Evolutionary conservation across 2,888 invertebrate genomes (phyloP).

Genomic region (Oscheius myriophilus): DNA sequence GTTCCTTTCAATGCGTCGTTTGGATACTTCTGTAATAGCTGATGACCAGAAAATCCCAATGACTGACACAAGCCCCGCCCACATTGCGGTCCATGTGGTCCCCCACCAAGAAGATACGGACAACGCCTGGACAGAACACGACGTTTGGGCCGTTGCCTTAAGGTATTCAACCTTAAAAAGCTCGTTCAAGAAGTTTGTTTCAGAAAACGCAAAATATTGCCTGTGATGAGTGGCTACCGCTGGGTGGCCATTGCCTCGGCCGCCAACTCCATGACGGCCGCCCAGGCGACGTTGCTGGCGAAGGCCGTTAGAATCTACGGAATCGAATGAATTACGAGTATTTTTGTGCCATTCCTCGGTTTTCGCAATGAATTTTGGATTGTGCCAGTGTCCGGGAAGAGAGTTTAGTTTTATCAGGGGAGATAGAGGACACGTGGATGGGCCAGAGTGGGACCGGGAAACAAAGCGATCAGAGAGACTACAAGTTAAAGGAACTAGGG

Average conservation of each 20-base stretch:
- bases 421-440: too few relatives aligned
- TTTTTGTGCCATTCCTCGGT: neutral
- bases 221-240: slow-evolving; percentile 11
- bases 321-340: slow-evolving; percentile 25
- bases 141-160: slow-evolving; percentile 57
- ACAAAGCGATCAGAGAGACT: too few relatives aligned
- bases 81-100: slow-evolving; percentile 38
- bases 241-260: slow-evolving; percentile 21
- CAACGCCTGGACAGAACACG: slow-evolving; percentile 68
- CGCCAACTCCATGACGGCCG: neutral
- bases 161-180: slow-evolving; percentile 29
- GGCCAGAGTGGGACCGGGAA: too few relatives aligned
- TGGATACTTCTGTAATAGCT: slow-evolving; percentile 43
- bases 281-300: slow-evolving; percentile 6
- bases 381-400: too few relatives aligned
- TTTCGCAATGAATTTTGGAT: too few relatives aligned
- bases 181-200: neutral
- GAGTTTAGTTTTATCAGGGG: too few relatives aligned
- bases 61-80: slow-evolving; percentile 42
- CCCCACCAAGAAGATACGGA: slow-evolving; percentile 63
- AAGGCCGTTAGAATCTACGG: slow-evolving; percentile 23
- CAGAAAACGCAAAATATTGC: slow-evolving; percentile 16
- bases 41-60: slow-evolving; percentile 34
- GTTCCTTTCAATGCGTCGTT: slow-evolving; percentile 49
- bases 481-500: too few relatives aligned